These are phyloP conservation scores for Falco punctatus DNA, from an alignment of 2,113 vertebrate genomes.

Conservation along the genomic window DNA sequence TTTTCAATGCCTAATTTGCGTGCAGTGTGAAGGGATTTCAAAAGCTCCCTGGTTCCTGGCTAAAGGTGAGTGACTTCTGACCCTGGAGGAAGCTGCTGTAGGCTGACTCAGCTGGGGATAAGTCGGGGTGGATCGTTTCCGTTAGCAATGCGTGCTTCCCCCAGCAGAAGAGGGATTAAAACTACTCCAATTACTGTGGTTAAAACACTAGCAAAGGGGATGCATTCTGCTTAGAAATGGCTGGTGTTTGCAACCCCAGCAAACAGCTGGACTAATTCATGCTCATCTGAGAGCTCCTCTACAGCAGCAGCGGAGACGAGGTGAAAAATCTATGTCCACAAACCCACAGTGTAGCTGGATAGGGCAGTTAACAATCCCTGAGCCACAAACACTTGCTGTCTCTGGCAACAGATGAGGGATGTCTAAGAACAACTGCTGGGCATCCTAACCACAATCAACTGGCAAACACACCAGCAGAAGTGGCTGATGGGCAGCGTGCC, in stretches of 20 bases:
- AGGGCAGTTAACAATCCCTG: not conserved
- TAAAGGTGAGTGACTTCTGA: constrained; percentile 33
- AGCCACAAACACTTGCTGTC: not conserved
- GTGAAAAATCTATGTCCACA: not conserved
- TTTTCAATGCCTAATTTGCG: constrained; percentile 50
- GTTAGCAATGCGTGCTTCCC: not conserved
- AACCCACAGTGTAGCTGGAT: not conserved
- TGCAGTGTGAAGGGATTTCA: constrained; percentile 9
- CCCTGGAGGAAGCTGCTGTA: not conserved
- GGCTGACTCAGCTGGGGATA: not conserved
- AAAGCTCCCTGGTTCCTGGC: constrained; percentile 22
- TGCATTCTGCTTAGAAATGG: not conserved
- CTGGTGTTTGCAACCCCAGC: not conserved
- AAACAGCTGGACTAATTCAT: not conserved
- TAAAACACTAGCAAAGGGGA: not conserved
- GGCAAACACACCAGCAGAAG: not conserved
- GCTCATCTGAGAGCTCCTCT: constrained; percentile 12
- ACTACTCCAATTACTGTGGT: not conserved
- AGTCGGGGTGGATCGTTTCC: not conserved
- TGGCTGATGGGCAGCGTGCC: not conserved
- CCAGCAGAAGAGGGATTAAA: constrained; percentile 32
- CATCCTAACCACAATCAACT: accelerated
- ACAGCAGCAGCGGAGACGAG: not conserved
- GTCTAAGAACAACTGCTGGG: not conserved
- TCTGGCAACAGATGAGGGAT: not conserved